Evolutionary conservation across 2,888 invertebrate species (phyloP), one percentile per base, ranked within the genome.

Genomic region (Apotomis capreana): DNA sequence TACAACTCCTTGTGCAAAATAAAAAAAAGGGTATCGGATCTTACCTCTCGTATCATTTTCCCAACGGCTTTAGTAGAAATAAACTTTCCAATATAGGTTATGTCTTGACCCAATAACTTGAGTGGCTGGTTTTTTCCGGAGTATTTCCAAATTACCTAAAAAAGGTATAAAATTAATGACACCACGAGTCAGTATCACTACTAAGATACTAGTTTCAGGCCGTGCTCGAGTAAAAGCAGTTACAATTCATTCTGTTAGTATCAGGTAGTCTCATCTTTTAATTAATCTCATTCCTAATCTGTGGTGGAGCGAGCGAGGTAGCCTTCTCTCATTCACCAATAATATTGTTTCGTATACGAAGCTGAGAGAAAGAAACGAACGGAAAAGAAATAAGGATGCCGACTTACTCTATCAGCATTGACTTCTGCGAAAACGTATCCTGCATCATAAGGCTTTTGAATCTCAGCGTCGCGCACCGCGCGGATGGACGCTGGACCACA

Each of bases 371-470:
- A 26, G 26, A 26, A 26, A 26, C 2, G 26, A 26, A 26, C 26
- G 26, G 26, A 26, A 26, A 26, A 26, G 26, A 26, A 26, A 26
- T 26, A 26, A 8, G 4, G 9, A 49, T 10, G 26, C 46, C 10
- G 46, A 51, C 37, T 51, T 84, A 95, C 95, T 90, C 97, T 97
- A 85, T 99, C 98, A 9, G 98, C 98, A 85, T 99, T 99, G 1
- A 99, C 98, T 93, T 98, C 98, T 3, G 98, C 97, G 84, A 96
- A 98, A 0, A 98, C 94, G 83, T 98, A 98, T 15, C 95, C 95
- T 68, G 95, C 95, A 84, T 99, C 99, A 83, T 97, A 98, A 0
- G 97, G 96, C 63, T 96, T 94, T 68, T 95, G 94, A 4, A 98
- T 95, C 81, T 98, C 97, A 0, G 98, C 99, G 44, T 95, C 94